Conservation (phyloP, 37 sponge, comb jelly and placozoan species). For the Cladorhizidae sp. region DNA sequence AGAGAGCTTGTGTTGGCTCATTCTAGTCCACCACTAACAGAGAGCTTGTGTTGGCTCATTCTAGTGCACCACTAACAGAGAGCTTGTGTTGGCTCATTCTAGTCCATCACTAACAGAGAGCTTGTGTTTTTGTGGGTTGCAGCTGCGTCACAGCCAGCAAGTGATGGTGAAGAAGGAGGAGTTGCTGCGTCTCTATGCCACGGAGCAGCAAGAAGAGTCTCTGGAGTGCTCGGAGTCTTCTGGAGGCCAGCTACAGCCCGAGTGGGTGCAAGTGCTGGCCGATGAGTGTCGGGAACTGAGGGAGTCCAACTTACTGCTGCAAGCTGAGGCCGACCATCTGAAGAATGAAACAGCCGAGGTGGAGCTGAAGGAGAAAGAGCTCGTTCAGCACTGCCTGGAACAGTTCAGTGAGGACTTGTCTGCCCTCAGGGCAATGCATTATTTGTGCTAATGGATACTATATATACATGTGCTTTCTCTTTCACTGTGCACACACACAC, state of each 20-base stretch:
- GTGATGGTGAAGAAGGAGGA: slow-evolving; percentile 66
- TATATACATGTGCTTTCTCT: neutral
- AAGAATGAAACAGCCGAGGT: slow-evolving; percentile 50
- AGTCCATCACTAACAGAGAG: neutral
- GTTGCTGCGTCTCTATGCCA: slow-evolving; percentile 51
- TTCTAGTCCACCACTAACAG: too few species aligned
- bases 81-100: too few species aligned
- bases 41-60: too few species aligned
- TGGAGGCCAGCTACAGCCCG: slow-evolving; percentile 12
- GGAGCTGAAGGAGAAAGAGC: slow-evolving; percentile 63
- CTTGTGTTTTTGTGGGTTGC: neutral
- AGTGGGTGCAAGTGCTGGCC: slow-evolving; percentile 52
- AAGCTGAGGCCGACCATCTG: slow-evolving; percentile 49
- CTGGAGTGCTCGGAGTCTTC: neutral
- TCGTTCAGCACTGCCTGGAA: slow-evolving; percentile 60
- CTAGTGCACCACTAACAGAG: too few species aligned
- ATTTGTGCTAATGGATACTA: neutral
- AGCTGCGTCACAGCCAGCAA: slow-evolving; percentile 63
- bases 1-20: too few species aligned
- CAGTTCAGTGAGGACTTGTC: slow-evolving; percentile 46
- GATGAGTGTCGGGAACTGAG: slow-evolving; percentile 68
- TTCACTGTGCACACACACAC: neutral
- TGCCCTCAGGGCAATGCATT: neutral
- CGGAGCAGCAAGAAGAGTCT: slow-evolving; percentile 18
- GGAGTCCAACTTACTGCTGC: slow-evolving; percentile 48